phyloP scores from a whole-genome alignment of 1,140 invertebrate species.

The Gerris buenoi region DNA sequence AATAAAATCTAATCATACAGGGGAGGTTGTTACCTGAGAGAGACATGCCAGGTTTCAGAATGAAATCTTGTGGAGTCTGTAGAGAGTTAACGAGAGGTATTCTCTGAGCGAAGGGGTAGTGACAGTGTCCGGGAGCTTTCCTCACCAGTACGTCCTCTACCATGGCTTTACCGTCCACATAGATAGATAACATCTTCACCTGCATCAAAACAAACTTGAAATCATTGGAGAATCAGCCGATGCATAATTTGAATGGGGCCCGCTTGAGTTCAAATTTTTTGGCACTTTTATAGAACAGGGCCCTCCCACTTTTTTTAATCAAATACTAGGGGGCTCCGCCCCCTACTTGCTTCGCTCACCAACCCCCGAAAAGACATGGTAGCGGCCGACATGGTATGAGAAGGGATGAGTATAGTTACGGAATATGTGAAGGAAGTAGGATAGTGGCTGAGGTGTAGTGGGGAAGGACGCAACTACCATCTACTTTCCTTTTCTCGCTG shows the following conservation, averaged over 20 bases:
- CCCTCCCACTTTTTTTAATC: not conserved
- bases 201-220: slow-evolving; percentile 16
- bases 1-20: not conserved
- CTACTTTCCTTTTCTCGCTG: too few species aligned
- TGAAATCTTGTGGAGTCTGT: not conserved
- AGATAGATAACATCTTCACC: slow-evolving; percentile 29
- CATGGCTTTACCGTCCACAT: slow-evolving; percentile 28
- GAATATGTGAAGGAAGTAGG: too few species aligned
- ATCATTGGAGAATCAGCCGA: not conserved
- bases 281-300: too few species aligned
- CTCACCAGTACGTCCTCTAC: slow-evolving; percentile 39
- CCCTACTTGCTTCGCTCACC: too few species aligned
- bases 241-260: too few species aligned
- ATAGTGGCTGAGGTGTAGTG: too few species aligned
- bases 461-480: too few species aligned
- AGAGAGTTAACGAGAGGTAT: slow-evolving; percentile 14
- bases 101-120: slow-evolving; percentile 53
- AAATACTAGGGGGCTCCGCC: not conserved
- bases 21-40: not conserved
- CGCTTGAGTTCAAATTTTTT: too few species aligned
- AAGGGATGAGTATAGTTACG: too few species aligned
- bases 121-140: slow-evolving; percentile 51
- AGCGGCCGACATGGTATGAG: too few species aligned
- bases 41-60: not conserved
- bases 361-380: too few species aligned